These are phyloP conservation scores for Propithecus perrieri DNA, from an alignment of 2,797 vertebrate genomes.

Conservation along the genomic window DNA sequence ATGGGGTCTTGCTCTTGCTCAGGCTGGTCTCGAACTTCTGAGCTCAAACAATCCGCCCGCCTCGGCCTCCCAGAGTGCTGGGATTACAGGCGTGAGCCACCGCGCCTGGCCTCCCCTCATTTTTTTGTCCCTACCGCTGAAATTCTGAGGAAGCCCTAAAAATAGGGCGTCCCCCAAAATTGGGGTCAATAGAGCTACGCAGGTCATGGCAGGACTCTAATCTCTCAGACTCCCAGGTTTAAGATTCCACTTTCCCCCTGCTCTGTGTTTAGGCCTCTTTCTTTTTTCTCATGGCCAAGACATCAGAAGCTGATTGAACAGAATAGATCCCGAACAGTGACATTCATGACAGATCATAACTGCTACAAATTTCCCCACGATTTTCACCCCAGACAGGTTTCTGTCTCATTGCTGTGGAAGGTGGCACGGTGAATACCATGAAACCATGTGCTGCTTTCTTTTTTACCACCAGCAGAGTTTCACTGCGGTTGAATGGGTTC, in stretches of 20 bases:
- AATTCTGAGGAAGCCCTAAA: neutral
- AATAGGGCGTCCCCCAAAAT: neutral
- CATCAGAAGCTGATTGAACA: neutral
- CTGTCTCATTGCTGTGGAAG: constrained; percentile 48
- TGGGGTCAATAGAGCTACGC: neutral
- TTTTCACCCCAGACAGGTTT: constrained; percentile 37
- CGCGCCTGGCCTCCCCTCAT: no score
- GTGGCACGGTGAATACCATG: neutral
- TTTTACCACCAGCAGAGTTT: constrained; percentile 49
- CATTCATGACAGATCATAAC: neutral
- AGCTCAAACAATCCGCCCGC: no score
- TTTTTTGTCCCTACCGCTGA: neutral
- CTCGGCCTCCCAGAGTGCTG: no score
- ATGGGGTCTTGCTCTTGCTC: no score
- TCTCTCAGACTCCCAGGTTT: neutral
- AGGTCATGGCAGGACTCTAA: neutral
- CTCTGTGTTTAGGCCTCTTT: neutral
- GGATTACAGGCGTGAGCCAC: no score
- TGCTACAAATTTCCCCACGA: constrained; percentile 37
- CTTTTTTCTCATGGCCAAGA: neutral
- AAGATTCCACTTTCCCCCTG: neutral
- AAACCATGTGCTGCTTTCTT: constrained; percentile 55
- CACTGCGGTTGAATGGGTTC: constrained; percentile 27
- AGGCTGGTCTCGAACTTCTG: no score
- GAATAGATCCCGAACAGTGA: neutral